Evolutionary conservation across 64 coral and sea anemone species (phyloP), one percentile per base, ranked within the genome.

Genomic region (Pocillopora verrucosa): DNA sequence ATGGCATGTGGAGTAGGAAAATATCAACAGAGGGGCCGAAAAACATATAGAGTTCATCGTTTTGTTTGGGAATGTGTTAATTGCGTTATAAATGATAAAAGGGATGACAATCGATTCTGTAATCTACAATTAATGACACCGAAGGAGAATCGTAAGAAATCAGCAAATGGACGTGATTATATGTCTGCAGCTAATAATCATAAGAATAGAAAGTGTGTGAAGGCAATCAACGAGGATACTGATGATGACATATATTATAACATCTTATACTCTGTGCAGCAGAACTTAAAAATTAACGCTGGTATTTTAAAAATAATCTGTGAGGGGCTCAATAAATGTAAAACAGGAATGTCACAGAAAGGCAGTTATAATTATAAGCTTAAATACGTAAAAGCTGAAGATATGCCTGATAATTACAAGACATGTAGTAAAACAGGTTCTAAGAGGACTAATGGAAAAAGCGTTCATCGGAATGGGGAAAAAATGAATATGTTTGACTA

Each of bases 11-110:
- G 13, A 30, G 74, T 92, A 12, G 78, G 75, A 78, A 92, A 92
- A 78, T 14, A n/a, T n/a, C n/a, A n/a, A n/a, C n/a, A n/a, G n/a
- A n/a, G n/a, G n/a, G n/a, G n/a, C n/a, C n/a, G n/a, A 92, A 89
- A 69, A 89, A 3, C 11, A 38, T 78, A 89, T 68, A 36, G 19
- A 3, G 58, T 72, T 20, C 87, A 89, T 78, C 22, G 73, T 16
- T 89, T 89, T n/a, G 45, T 89, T 13, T 89, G 88, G 88, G 88
- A 89, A 80, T 89, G 88, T 76, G 67, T 65, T 56, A 80, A 78
- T 25, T 75, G 62, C 22, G 0, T 90, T 4, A 82, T 90, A 35
- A 80, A 90, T 36, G 59, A 73, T 72, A 12, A 72, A 10, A 89
- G 59, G 45, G 17, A 80, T 12, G 76, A 89, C 62, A 89, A 79